A percentile compares a stretch with the other conserved stretches of the same genome.
Evolutionary conservation across 2,888 invertebrate genomes (phyloP).

Genomic region (Tridacna gigas): DNA sequence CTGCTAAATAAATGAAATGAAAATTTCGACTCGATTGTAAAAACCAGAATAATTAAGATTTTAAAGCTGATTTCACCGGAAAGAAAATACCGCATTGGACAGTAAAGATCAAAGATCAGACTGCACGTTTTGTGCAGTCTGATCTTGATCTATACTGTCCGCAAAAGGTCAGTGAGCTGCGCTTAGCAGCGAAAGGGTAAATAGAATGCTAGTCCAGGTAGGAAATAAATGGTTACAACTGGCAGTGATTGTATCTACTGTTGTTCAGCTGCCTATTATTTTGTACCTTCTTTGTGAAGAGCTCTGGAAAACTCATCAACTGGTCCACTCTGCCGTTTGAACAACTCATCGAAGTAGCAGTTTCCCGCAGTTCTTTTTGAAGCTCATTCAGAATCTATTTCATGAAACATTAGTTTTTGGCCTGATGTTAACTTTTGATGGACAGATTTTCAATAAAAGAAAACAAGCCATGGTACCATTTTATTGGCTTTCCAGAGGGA

Average conservation of each 20-base stretch:
- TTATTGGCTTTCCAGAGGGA: conserved; percentile 16
- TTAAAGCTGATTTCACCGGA: no score
- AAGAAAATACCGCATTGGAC: no score
- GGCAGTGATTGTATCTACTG: conserved; percentile 3
- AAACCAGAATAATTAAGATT: no score
- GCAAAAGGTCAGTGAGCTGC: no score
- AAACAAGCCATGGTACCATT: background rate
- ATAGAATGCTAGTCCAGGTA: no score
- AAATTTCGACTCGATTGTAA: no score
- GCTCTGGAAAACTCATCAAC: conserved; percentile 20
- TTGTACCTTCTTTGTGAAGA: conserved; percentile 22
- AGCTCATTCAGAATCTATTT: conserved; percentile 55
- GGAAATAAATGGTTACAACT: conserved; percentile 23
- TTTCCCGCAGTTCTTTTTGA: background rate
- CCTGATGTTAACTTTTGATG: conserved; percentile 13
- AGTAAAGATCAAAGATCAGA: no score
- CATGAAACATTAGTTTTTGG: conserved; percentile 56
- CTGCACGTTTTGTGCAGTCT: no score
- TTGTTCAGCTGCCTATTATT: background rate
- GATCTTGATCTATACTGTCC: no score
- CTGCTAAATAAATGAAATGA: no score
- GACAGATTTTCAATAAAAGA: conserved; percentile 24
- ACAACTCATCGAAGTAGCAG: conserved; percentile 2
- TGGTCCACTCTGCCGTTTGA: background rate
- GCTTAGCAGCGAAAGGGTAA: no score